Evolutionary conservation across 2,797 vertebrate species (phyloP).

Genomic region (Lutra lutra): DNA sequence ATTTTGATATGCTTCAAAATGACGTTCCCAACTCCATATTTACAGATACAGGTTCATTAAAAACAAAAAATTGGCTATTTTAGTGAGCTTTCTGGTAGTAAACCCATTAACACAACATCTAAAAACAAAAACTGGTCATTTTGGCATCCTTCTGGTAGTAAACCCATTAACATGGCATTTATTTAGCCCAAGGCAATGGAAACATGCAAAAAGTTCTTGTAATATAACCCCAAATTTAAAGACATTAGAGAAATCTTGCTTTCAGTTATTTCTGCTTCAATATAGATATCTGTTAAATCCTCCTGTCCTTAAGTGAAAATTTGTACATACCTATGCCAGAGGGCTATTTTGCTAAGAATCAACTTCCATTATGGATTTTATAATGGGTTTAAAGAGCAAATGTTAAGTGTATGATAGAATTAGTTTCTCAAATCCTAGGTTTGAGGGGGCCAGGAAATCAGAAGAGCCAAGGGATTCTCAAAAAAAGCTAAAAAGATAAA

Average conservation of each 20-base stretch:
- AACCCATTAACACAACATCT: conserved; percentile 29
- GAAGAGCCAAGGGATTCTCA: conserved; percentile 1
- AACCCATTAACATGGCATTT: conserved; percentile 26
- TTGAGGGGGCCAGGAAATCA: conserved; percentile 37
- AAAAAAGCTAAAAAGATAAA: conserved; percentile 47
- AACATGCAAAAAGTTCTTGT: conserved; percentile 43
- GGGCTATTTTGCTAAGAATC: conserved; percentile 64
- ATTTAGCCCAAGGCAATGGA: conserved; percentile 37
- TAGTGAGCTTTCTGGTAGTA: conserved; percentile 39
- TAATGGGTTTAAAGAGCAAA: conserved; percentile 58
- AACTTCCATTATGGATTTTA: conserved; percentile 61
- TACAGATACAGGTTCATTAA: conserved; percentile 60
- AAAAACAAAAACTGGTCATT: conserved; percentile 51
- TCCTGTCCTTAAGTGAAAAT: conserved; percentile 54
- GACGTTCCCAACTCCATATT: conserved; percentile 23
- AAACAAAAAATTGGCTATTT: conserved; percentile 49
- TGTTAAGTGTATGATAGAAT: conserved; percentile 44
- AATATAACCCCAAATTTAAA: conserved; percentile 31
- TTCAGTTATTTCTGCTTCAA: conserved; percentile 47
- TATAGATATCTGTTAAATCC: conserved; percentile 48
- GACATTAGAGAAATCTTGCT: conserved; percentile 51
- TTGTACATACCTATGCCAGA: conserved; percentile 30
- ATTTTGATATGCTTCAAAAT: conserved; percentile 64
- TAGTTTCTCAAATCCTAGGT: conserved; percentile 54
- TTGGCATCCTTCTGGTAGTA: conserved; percentile 31